Evolutionary conservation across 1,140 invertebrate species (phyloP).

Genomic region (Dermatophagoides farinae): DNA sequence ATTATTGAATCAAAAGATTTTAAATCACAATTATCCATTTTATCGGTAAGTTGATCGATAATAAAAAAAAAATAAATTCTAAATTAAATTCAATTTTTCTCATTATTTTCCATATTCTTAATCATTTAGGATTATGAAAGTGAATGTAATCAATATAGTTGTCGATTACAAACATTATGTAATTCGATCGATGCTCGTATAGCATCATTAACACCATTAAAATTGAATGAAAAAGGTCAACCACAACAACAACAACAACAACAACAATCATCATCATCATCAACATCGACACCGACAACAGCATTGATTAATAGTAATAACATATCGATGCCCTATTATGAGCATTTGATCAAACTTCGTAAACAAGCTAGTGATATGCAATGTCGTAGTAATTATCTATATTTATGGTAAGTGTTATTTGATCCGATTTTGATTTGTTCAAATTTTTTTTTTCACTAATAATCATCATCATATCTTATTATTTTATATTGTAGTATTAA

Average conservation of each 20-base stretch:
- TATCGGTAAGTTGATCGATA: not conserved
- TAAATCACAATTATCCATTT: not conserved
- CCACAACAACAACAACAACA: too few relatives aligned
- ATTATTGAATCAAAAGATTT: not conserved
- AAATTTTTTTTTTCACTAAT: not conserved
- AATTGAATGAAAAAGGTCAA: not conserved
- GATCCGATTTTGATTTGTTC: too few relatives aligned
- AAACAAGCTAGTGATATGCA: slow-evolving; percentile 3
- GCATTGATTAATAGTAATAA: not conserved
- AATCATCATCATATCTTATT: not conserved
- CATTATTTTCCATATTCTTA: not conserved
- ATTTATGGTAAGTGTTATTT: slow-evolving; percentile 1
- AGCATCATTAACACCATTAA: not conserved
- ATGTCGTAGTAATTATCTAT: not conserved
- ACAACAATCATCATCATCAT: too few relatives aligned
- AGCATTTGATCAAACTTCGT: not conserved
- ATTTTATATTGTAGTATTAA: not conserved
- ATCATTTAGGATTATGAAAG: not conserved
- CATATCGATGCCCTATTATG: slow-evolving; percentile 9
- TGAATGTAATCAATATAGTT: slow-evolving; percentile 1
- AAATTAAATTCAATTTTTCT: too few relatives aligned
- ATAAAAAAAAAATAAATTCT: too few relatives aligned
- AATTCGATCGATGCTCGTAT: not conserved
- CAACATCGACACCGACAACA: too few relatives aligned
- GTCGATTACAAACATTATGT: not conserved